Evolutionary conservation across 2,113 vertebrate species (phyloP), one percentile per base, ranked within the genome.

Genomic region (Notarius quadriscutis): DNA sequence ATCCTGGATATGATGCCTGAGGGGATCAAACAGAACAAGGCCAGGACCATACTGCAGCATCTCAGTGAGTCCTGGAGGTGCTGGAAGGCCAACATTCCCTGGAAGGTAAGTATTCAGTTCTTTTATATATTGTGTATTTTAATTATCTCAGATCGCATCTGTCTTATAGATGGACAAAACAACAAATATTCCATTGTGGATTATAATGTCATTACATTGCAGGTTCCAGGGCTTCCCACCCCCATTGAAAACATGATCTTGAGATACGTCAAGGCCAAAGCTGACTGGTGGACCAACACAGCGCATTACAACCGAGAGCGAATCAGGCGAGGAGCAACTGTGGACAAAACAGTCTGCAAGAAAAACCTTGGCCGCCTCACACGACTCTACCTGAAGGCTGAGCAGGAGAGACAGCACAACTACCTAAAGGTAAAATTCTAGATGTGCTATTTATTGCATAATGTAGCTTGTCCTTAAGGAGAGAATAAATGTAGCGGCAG

Each of bases 1-100:
- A 99, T 99, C 89, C 93, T 99, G 92, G 99, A 99, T 93, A 99
- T 99, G 99, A 99, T 99, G 99, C 99, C 99, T 11, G 99, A 99
- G 90, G 99, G 99, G 0, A 99, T 99, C 94, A 99, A 99, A 88
- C 99, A 99, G 94, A 99, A 99, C 95, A 99, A 99, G 91, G 99
- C 99, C 90, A 96, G 99, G 87, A 99, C 99, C 84, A 99, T 99
- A 90, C 92, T 99, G 93, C 99, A 99, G 94, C 98, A 99, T 87
- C 95, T 99, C 80, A 99, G 98, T 0, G 99, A 99, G 91, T 99
- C 99, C 67, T 99, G 99, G 99, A 96, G 99, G 30, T 99, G 99
- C 94, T 99, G 99, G 99, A 99, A 99, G 90, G 99, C 99, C 90
- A 99, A 99, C 88, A 99, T 99, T 89, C 99, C 99, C 48, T 99